Conservation (phyloP, 2,113 vertebrate species). For the Hemiprocne comata region DNA sequence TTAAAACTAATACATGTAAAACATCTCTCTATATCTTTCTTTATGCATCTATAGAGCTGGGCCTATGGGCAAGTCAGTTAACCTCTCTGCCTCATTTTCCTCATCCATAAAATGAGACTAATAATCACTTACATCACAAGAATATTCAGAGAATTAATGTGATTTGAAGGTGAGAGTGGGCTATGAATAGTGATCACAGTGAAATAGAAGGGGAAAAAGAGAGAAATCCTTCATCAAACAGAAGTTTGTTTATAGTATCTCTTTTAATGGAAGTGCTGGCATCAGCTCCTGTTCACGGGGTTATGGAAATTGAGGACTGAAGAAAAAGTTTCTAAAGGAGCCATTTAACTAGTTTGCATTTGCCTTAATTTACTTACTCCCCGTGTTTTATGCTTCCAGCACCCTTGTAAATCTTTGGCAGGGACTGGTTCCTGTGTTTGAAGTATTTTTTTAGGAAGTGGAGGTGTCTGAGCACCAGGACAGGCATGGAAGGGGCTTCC, state of each 20-base stretch:
- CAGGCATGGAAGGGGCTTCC: accelerated
- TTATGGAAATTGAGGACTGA: not conserved
- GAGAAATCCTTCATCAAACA: not conserved
- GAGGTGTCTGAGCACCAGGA: not conserved
- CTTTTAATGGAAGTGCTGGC: slow-evolving; percentile 15
- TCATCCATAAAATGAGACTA: slow-evolving; percentile 10
- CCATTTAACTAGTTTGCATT: not conserved
- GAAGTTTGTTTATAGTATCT: not conserved
- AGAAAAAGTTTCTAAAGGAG: not conserved
- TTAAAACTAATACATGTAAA: slow-evolving; percentile 26
- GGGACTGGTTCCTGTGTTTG: not conserved
- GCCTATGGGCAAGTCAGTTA: slow-evolving; percentile 5
- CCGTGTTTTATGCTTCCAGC: not conserved
- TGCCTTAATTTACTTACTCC: not conserved
- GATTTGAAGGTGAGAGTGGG: slow-evolving; percentile 22
- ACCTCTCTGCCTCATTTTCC: slow-evolving; percentile 12
- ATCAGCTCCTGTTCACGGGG: not conserved
- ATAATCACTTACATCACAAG: not conserved
- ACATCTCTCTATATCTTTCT: not conserved
- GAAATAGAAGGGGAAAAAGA: not conserved
- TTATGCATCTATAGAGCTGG: not conserved
- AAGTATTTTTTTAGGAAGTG: not conserved
- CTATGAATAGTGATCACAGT: not conserved
- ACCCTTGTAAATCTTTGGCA: not conserved
- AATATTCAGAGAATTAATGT: not conserved